phyloP scores from a whole-genome alignment of 2,797 vertebrate genomes.

The Meda fulgida region DNA sequence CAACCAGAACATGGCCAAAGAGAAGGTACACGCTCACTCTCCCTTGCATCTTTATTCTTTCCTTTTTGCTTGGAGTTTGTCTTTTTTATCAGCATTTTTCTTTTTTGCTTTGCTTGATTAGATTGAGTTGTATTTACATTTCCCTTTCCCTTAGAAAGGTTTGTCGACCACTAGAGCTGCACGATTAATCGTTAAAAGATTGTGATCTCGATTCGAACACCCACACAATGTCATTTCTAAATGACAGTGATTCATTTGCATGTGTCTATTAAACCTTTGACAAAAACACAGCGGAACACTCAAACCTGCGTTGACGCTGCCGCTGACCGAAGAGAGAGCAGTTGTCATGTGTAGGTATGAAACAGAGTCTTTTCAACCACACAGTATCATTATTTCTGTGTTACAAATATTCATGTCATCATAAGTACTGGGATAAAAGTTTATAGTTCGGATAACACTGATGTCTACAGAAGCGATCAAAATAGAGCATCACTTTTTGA shows the following conservation, averaged over 20 bases:
- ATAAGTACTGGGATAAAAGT: neutral
- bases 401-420: neutral
- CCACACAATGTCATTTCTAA: neutral
- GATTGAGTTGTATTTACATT: slow-evolving; percentile 61
- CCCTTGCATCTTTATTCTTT: slow-evolving; percentile 34
- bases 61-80: slow-evolving; percentile 38
- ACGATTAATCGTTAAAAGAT: neutral
- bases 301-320: neutral
- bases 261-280: neutral
- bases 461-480: neutral
- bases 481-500: neutral
- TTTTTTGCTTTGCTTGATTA: slow-evolving; percentile 66
- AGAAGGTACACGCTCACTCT: slow-evolving; percentile 82
- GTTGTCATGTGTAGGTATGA: neutral
- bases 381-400: neutral
- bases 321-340: neutral
- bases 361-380: neutral
- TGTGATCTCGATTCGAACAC: neutral
- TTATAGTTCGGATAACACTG: neutral
- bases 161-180: slow-evolving; percentile 53
- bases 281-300: neutral
- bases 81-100: slow-evolving; percentile 39
- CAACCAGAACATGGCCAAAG: slow-evolving; percentile 74
- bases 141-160: slow-evolving; percentile 60
- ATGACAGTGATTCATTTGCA: neutral